Conservation (phyloP, 2,888 invertebrate species). For the Hyalella azteca region DNA sequence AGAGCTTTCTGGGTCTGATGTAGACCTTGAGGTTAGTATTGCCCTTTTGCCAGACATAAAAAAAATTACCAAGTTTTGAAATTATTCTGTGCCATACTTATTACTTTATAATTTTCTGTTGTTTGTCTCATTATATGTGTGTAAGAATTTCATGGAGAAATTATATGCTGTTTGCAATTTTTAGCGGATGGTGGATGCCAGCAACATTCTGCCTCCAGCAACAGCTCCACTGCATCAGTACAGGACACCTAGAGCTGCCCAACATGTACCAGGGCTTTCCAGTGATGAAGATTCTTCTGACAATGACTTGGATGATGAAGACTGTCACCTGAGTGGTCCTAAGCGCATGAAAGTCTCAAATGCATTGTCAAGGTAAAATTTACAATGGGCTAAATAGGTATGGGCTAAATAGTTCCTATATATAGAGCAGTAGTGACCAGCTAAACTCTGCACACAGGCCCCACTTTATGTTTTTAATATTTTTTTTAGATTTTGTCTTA, state of each 20-base stretch:
- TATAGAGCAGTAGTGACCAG: neutral
- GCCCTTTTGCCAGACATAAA: neutral
- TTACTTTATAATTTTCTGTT: neutral
- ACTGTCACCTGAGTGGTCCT: slow-evolving; percentile 21
- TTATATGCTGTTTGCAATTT: neutral
- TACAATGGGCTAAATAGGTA: too few relatives aligned
- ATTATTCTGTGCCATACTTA: neutral
- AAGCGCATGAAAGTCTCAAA: neutral
- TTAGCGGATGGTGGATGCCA: neutral
- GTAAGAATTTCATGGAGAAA: neutral
- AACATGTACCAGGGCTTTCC: neutral
- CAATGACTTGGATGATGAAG: neutral
- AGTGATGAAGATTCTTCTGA: slow-evolving; percentile 14
- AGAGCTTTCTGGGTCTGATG: slow-evolving; percentile 18
- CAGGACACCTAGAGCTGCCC: neutral
- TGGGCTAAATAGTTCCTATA: too few relatives aligned
- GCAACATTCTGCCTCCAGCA: neutral
- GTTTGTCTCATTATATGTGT: neutral
- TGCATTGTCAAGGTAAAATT: too few relatives aligned
- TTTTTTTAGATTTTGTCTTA: neutral
- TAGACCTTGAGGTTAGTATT: neutral
- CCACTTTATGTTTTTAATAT: neutral
- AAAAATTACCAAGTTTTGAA: neutral
- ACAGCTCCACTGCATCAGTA: neutral
- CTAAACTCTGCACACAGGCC: neutral